Base-by-base conservation (phyloP, 92 coral and sea anemone genomes). In the Siderastrea siderea region DNA sequence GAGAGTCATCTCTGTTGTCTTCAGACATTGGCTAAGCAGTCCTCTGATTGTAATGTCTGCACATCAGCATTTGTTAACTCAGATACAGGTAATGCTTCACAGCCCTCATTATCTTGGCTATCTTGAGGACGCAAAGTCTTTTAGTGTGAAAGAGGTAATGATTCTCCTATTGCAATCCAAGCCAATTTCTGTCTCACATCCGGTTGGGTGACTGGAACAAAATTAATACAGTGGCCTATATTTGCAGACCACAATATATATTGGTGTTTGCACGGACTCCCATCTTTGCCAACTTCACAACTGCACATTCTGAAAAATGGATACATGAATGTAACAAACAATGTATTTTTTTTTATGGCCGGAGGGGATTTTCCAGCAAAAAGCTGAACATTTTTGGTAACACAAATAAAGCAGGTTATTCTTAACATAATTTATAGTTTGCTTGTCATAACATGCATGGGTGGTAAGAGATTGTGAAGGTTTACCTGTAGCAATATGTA, bases 241-340 rank as follows among this genome's bases (percentile, higher is more conserved):
- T 92, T 92, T 89, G 92, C 83, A 12, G 87, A 75, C 95, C 95
- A 88, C 57, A 92, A 45, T 69, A 92, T 68, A 89, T 77, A 86
- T 71, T 90, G 94, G 80, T 86, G 90, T 70, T 90, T 90, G 82
- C 90, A 90, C 12, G 94, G 85, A 67, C 88, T 75, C 38, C 92
- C 94, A 63, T 91, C 92, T 71, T 74, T 90, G 17, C 93, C 90
- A 86, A 75, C 69, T 53, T 86, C 84, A 70, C 95, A 84, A 53
- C 92, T 92, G 75, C 95, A 92, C 19, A 81, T 59, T 45, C 89
- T 84, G 79, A 44, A 75, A 53, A 61, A 80, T 67, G 47, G 44
- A 53, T 75, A 59, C 80, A 74, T 54, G 66, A 6, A 44, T 3
- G 48, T 68, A 12, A n/a, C n/a, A n/a, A n/a, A n/a, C n/a, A n/a